Evolutionary conservation across 2,797 vertebrate genomes (phyloP).

Genomic region (Chaenodraco wilsoni): DNA sequence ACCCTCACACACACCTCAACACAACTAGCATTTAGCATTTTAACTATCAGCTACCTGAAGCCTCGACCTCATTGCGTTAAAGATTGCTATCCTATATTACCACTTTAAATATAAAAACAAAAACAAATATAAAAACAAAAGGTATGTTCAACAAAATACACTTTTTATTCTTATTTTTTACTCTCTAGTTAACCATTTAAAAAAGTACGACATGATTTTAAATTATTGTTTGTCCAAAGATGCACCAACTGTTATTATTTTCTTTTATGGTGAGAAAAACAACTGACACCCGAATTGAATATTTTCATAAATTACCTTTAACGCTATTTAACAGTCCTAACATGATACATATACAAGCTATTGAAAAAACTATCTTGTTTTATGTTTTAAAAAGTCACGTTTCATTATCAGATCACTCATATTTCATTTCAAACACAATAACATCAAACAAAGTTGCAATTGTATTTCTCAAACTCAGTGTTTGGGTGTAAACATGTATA

Average conservation of each 20-base stretch:
- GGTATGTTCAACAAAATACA: slow-evolving; percentile 93
- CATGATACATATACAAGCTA: slow-evolving; percentile 76
- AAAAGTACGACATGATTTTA: slow-evolving; percentile 94
- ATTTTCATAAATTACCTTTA: slow-evolving; percentile 83
- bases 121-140: slow-evolving; percentile 93
- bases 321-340: slow-evolving; percentile 83
- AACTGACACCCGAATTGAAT: slow-evolving; percentile 74
- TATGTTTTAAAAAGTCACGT: slow-evolving; percentile 82
- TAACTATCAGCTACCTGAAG: slow-evolving; percentile 91
- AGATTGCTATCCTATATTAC: slow-evolving; percentile 83
- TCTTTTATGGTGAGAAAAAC: slow-evolving; percentile 85
- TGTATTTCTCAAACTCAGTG: slow-evolving; percentile 57
- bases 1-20: slow-evolving; percentile 95
- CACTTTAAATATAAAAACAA: slow-evolving; percentile 89
- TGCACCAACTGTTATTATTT: slow-evolving; percentile 95
- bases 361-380: slow-evolving; percentile 72
- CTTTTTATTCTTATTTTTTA: slow-evolving; percentile 85
- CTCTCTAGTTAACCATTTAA: slow-evolving; percentile 98
- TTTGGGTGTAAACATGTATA: slow-evolving; percentile 69
- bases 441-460: slow-evolving; percentile 74
- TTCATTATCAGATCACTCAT: slow-evolving; percentile 78
- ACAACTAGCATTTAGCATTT: slow-evolving; percentile 98
- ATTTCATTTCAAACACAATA: slow-evolving; percentile 77
- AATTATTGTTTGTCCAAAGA: slow-evolving; percentile 89
- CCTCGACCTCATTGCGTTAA: slow-evolving; percentile 74